Base-by-base conservation (phyloP, 92 coral and sea anemone genomes). In the Scolanthus callimorphus region DNA sequence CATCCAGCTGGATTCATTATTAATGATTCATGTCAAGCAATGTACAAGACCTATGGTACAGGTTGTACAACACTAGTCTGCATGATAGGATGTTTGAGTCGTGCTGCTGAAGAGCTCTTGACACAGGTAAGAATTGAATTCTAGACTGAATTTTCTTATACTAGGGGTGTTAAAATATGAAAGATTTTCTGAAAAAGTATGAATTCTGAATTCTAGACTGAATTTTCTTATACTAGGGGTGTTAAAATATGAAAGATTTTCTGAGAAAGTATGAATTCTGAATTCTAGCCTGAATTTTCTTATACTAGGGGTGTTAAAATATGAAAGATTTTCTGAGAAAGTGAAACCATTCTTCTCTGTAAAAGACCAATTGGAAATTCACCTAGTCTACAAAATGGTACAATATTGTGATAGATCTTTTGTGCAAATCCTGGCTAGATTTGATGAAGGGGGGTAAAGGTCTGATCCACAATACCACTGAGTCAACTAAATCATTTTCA, bases 1-100 rank as follows among this genome's bases (percentile, higher is more conserved):
- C 96, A 94, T 60, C 96, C 99, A 49, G 90, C 90, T 28, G 89
- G 96, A 45, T 88, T 54, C 62, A 50, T 94, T n/a, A 84, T 94
- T 70, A 88, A 94, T 71, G 89, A 89, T 70, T 83, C 85, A n/a
- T 94, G 99, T 50, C 90, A 94, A 39, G 85, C 94, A 24, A 76
- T 84, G 75, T 66, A 74, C 69, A 88, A 88, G 67, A 78, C 67
- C 27, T 77, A 69, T 65, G 83, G 96, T 27, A 76, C 85, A 51
- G 90, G 90, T 47, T 84, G 94, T 62, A 88, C 79, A 63, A 88
- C 99, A 8, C 63, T 94, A 26, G 80, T 88, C 22, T 94, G 99
- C 58, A 64, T 94, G 62, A 74, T 80, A 60, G 99, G 99, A 25
- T 94, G 81, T 67, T 88, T 95, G 99, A 79, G 92, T 48, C 73